Base-by-base conservation (phyloP, 1,140 invertebrate species). In the Anadara kagoshimensis region DNA sequence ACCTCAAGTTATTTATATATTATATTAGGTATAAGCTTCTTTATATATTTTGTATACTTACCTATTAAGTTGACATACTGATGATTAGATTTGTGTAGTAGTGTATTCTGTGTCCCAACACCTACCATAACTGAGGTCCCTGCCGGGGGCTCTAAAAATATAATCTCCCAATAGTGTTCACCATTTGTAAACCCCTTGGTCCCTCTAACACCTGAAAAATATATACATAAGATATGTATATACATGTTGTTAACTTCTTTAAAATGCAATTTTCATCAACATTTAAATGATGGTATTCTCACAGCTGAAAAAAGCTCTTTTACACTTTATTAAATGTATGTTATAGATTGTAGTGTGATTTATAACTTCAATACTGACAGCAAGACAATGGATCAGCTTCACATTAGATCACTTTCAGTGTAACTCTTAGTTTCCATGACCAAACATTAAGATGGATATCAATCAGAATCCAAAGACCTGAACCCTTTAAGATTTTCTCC, bases 91-190 rank as follows among this genome's bases (percentile, higher is more conserved):
- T 74, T 76, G 24, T 75, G 71, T 7, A 85, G 73, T 5, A 70
- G 24, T 24, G 83, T 76, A 41, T 76, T 68, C n/a, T 75, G 63
- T 64, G 84, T 85, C n/a, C 84, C 84, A 1, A 85, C 81, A 16
- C 84, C 84, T 44, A 85, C 74, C 84, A 85, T 85, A 0, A 85
- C 78, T 36, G 84, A 85, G 59, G 79, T 80, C 4, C 84, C 84
- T 64, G 26, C 54, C 22, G 83, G 80, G 20, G 84, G 79, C 56
- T 85, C 83, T 24, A 84, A 67, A 56, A 85, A 85, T 43, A 78
- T 71, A 24, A 85, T 76, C 65, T 85, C 84, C 84, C 84, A 85
- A 36, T 80, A 84, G 62, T 85, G 83, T 75, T 81, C 74, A 20
- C 84, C 84, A 56, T 80, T 73, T 44, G 68, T 67, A 69, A 85